Conservation (phyloP, 2,888 invertebrate species). For the Tenodera sinensis region DNA sequence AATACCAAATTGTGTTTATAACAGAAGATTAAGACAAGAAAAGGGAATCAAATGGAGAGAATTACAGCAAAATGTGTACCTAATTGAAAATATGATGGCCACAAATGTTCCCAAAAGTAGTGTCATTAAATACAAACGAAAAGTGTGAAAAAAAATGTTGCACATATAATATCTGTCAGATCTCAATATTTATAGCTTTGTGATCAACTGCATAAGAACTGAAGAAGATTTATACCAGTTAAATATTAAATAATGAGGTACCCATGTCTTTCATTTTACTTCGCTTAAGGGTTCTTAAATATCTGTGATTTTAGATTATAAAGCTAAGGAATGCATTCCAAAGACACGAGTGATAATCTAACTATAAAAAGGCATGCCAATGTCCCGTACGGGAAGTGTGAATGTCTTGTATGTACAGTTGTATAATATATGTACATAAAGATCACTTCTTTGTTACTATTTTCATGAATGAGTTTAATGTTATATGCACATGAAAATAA, state of each 20-base stretch:
- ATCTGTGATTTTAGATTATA: not conserved
- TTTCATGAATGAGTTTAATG: not conserved
- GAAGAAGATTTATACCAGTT: not conserved
- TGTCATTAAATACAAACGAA: not conserved
- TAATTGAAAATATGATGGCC: too few relatives aligned
- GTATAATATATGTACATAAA: not conserved
- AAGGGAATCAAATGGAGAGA: not conserved
- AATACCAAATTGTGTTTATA: too few relatives aligned
- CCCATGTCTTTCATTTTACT: not conserved
- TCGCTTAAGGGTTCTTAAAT: not conserved
- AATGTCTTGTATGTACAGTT: not conserved
- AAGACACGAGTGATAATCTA: not conserved
- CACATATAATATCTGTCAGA: not conserved
- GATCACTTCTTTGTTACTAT: not conserved
- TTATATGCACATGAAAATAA: not conserved
- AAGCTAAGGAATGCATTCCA: not conserved
- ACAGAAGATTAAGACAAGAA: not conserved
- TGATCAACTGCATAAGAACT: not conserved
- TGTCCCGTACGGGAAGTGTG: not conserved
- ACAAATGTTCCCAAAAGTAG: not conserved
- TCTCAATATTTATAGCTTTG: not conserved
- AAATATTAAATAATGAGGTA: not conserved
- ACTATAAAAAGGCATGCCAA: not conserved
- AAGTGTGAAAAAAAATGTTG: not conserved
- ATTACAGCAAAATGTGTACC: not conserved